A percentile compares a stretch with the other conserved stretches of the same genome.
These are phyloP conservation scores for Tyto alba DNA, from an alignment of 2,113 vertebrate species.

Conservation along the genomic window DNA sequence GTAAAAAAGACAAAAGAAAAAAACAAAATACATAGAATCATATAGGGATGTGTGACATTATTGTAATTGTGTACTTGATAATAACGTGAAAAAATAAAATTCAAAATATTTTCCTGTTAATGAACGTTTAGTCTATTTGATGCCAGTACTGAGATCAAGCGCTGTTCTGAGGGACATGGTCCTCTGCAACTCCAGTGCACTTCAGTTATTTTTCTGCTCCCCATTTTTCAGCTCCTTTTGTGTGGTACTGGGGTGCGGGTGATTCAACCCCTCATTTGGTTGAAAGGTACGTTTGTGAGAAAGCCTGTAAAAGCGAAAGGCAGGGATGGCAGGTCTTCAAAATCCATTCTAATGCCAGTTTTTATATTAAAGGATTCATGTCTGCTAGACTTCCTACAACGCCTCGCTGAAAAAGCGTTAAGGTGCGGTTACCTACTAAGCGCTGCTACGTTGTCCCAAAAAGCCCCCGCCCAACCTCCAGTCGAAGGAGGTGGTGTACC, in stretches of 20 bases:
- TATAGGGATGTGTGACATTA: slow-evolving; percentile 90
- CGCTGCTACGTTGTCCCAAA: neutral
- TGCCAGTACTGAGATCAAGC: slow-evolving; percentile 47
- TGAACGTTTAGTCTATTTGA: slow-evolving; percentile 71
- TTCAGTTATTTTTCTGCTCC: slow-evolving; percentile 14
- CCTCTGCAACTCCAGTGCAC: neutral
- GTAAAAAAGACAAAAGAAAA: slow-evolving; percentile 81
- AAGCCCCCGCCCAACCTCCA: accelerated
- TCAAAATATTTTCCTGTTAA: slow-evolving; percentile 90
- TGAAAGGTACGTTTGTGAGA: neutral
- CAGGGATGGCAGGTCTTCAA: neutral
- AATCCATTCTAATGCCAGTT: neutral
- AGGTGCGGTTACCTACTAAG: neutral
- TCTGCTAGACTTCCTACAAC: neutral
- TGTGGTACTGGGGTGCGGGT: neutral
- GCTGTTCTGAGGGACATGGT: slow-evolving; percentile 26
- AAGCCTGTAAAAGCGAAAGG: neutral
- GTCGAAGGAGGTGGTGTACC: accelerated
- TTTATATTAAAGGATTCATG: neutral
- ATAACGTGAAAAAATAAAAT: slow-evolving; percentile 95
- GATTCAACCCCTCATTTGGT: neutral
- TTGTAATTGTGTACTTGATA: slow-evolving; percentile 93
- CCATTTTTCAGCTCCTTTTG: neutral
- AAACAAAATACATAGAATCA: slow-evolving; percentile 80
- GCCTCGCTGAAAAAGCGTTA: no score